Evolutionary conservation across 2,888 invertebrate genomes (phyloP), one percentile per base, ranked within the genome.

Genomic region (Amphipoea oculea): DNA sequence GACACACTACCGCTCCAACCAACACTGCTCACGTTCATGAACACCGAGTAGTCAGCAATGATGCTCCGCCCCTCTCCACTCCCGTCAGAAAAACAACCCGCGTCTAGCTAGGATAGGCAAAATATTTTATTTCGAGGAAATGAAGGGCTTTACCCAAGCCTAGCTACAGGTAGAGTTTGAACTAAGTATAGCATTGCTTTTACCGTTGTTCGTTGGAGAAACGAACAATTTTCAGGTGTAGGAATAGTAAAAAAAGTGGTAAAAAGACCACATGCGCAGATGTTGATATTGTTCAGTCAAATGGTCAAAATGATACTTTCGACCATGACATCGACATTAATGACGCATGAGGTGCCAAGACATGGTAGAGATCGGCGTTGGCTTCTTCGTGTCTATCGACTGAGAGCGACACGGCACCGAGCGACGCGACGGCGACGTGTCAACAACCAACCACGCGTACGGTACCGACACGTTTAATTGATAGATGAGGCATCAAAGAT

Each of bases 351-450:
- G 51, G 51, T 78, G 67, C 70, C 57, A 78, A 73, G 75, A 65
- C 72, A 78, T 51, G 36, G 36, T 54, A 40, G 45, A 23, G 57
- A n/a, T 45, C 67, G 60, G n/a, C 57, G 42, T 69, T 75, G 60
- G 68, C 36, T 51, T 73, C 60, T 72, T 70, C 63, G 63, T 73
- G 65, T 74, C 60, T 66, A 68, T 76, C 62, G 65, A 42, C 63
- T 69, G 67, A 72, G 54, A 79, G 78, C 77, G 65, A 69, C 65
- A 67, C 62, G 74, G 68, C 78, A 83, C 68, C 70, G 76, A 79
- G 80, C 76, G 60, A 90, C 89, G 90, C 76, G 60, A 90, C 89
- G 90, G 79, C 78, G 63, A 90, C 89, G 90, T 91, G 91, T 91
- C 90, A 88, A 88, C 86, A 88, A 87, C 86, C 86, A 88, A 87